Conservation (phyloP, 2,113 vertebrate genomes). For the Anarrhichthys ocellatus region DNA sequence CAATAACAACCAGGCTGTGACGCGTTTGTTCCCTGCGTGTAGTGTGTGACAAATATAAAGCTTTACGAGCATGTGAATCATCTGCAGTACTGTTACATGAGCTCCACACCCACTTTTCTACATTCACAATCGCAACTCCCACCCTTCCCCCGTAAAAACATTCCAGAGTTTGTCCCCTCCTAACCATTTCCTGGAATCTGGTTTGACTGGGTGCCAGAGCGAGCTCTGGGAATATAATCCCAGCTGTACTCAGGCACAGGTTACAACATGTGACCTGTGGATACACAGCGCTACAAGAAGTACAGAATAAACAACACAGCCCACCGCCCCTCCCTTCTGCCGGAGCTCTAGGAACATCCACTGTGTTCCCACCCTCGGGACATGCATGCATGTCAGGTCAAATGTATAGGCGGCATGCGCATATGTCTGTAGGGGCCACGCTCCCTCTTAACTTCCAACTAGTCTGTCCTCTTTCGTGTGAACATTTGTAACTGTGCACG, state of each 20-base stretch:
- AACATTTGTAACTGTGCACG: slow-evolving; percentile 51
- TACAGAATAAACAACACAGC: slow-evolving; percentile 52
- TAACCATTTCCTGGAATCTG: slow-evolving; percentile 65
- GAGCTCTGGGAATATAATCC: slow-evolving; percentile 46
- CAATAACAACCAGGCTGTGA: slow-evolving; percentile 25
- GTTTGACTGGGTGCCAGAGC: slow-evolving; percentile 33
- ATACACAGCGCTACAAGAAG: slow-evolving; percentile 30
- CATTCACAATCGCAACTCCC: slow-evolving; percentile 9
- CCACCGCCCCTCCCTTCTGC: slow-evolving; percentile 28
- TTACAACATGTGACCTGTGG: slow-evolving; percentile 74
- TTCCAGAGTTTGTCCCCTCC: slow-evolving; percentile 12
- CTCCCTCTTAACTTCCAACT: slow-evolving; percentile 7
- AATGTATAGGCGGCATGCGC: slow-evolving; percentile 37
- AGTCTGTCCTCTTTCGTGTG: slow-evolving; percentile 46
- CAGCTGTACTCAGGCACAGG: slow-evolving; percentile 56
- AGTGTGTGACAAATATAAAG: slow-evolving; percentile 5
- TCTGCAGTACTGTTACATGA: slow-evolving; percentile 22
- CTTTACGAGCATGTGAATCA: slow-evolving; percentile 45
- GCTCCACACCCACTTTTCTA: slow-evolving; percentile 28
- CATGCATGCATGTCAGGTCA: slow-evolving; percentile 24
- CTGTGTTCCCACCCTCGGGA: slow-evolving; percentile 43
- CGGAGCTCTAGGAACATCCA: slow-evolving; percentile 23
- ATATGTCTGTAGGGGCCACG: slow-evolving; percentile 8
- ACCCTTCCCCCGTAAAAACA: slow-evolving; percentile 26
- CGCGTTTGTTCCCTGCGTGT: background rate